Conservation (phyloP, 92 coral and sea anemone genomes). For the Chrysogorgia sp. region DNA sequence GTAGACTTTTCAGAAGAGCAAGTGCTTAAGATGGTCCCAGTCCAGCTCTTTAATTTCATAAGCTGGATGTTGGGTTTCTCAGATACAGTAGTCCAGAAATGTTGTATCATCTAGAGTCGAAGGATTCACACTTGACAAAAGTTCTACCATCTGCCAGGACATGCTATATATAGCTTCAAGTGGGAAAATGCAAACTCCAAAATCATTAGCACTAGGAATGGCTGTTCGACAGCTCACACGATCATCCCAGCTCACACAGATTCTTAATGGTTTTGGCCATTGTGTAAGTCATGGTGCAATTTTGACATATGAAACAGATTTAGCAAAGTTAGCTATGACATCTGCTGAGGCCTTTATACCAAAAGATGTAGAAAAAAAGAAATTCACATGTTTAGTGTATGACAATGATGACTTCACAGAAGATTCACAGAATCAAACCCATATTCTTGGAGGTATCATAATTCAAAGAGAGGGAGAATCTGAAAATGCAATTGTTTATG, state of each 20-base stretch:
- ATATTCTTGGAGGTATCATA: conserved; percentile 23
- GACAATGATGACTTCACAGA: conserved; percentile 33
- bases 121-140: conserved; percentile 2
- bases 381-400: conserved; percentile 36
- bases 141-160: conserved; percentile 22
- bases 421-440: conserved; percentile 20
- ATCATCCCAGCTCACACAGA: conserved; percentile 36
- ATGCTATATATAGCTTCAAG: neutral
- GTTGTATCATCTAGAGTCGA: neutral
- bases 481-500: neutral
- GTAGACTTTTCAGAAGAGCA: neutral
- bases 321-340: conserved; percentile 14
- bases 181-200: conserved; percentile 20
- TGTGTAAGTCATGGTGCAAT: conserved; percentile 32
- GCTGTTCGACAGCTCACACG: conserved; percentile 35
- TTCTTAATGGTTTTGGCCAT: conserved; percentile 36
- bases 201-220: conserved; percentile 30
- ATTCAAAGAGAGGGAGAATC: conserved; percentile 14
- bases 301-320: conserved; percentile 33
- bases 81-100: conserved; percentile 35
- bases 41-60: conserved; percentile 22
- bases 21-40: conserved; percentile 28
- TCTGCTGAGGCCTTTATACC: conserved; percentile 25
- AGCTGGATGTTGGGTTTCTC: conserved; percentile 16
- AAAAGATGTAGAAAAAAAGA: conserved; percentile 10